Conservation (phyloP, 2,113 vertebrate genomes). For the Melanostigma gelatinosum region DNA sequence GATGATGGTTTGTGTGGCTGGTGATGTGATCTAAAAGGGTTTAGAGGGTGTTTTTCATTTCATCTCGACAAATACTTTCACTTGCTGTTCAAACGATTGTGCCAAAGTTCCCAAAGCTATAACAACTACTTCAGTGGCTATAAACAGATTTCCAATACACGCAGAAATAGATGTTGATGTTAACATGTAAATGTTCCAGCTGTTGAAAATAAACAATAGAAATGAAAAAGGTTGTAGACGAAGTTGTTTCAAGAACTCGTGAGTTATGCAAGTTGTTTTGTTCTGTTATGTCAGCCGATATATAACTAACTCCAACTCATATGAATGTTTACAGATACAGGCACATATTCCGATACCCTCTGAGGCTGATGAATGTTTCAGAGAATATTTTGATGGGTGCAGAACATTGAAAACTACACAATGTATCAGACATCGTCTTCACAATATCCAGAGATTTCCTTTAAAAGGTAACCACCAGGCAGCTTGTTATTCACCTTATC, state of each 20-base stretch:
- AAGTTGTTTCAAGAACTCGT: background rate
- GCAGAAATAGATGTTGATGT: background rate
- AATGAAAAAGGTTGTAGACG: background rate
- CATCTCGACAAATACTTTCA: background rate
- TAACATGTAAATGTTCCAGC: background rate
- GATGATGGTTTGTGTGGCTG: background rate
- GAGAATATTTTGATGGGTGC: background rate
- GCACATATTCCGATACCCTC: background rate
- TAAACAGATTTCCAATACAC: background rate
- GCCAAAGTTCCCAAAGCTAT: background rate
- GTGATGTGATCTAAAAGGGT: background rate
- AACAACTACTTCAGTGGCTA: background rate
- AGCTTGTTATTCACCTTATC: constrained; percentile 51
- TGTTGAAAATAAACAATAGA: constrained; percentile 15
- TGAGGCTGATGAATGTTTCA: background rate
- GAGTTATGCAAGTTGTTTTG: background rate
- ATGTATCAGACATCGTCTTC: background rate
- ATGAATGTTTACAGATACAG: background rate
- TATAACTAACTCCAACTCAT: no score
- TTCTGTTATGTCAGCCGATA: background rate
- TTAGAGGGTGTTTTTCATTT: background rate
- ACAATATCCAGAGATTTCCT: constrained; percentile 1
- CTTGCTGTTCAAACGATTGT: background rate
- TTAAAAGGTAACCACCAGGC: constrained; percentile 3
- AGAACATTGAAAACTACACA: background rate